phyloP scores from a whole-genome alignment of 2,797 vertebrate species.

The Myioborus melanocephalus region DNA sequence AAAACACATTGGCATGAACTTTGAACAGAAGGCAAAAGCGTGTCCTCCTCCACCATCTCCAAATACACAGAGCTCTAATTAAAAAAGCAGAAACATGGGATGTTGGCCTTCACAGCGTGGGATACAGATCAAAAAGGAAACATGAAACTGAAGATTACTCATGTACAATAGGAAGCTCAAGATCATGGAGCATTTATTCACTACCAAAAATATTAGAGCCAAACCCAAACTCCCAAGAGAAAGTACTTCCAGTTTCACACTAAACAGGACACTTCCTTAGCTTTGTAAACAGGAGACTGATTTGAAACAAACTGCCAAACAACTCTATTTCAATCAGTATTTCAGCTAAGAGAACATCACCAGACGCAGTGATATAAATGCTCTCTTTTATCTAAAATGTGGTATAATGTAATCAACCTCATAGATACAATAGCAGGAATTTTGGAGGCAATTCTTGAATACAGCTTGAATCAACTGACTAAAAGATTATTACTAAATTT shows the following conservation, averaged over 20 bases:
- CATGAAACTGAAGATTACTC: conserved; percentile 44
- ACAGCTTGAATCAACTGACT: not conserved
- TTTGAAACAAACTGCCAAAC: conserved; percentile 12
- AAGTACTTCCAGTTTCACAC: not conserved
- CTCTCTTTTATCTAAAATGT: not conserved
- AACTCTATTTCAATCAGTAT: not conserved
- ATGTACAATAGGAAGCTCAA: conserved; percentile 39
- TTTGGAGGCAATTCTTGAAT: not conserved
- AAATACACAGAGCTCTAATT: not conserved
- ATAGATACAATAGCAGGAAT: not conserved
- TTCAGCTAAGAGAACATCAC: not conserved
- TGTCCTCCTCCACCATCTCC: not conserved
- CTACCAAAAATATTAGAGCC: conserved; percentile 20
- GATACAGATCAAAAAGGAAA: conserved; percentile 40
- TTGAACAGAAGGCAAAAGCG: not conserved
- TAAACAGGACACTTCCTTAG: conserved; percentile 34
- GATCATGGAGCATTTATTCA: conserved; percentile 37
- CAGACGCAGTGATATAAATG: not conserved
- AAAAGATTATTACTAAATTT: not conserved
- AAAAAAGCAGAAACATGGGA: conserved; percentile 41
- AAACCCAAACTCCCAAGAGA: conserved; percentile 27
- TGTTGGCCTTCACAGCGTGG: not conserved
- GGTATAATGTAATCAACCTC: not conserved
- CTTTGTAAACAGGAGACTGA: conserved; percentile 36
- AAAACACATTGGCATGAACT: conserved; percentile 17